Evolutionary conservation across 2,797 vertebrate genomes (phyloP), one percentile per base, ranked within the genome.

Genomic region (Poeciliopsis infans): DNA sequence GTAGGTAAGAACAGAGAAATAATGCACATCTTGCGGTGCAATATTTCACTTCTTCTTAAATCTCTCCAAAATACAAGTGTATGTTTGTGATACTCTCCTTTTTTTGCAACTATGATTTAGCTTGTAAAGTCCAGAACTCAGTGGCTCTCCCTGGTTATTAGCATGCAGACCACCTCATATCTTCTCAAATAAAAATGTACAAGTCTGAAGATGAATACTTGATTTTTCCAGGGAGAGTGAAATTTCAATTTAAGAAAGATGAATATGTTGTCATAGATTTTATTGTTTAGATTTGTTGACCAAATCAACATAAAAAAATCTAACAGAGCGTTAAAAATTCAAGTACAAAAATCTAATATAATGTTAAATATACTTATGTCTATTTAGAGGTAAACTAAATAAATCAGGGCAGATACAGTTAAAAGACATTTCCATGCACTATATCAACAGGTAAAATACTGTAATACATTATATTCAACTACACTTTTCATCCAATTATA

Each of bases 1-100:
- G 90, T 92, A 92, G 95, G 95, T 96, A 92, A 36, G 20, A 76
- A 71, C 28, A 11, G 3, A 41, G 28, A 39, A 39, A 39, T 39
- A 39, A 31, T 59, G 13, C 3, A 53, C 25, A 57, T 49, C n/a
- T 68, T 0, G 3, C 47, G 13, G 39, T 28, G 79, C 23, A 45
- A 18, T n/a, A 23, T 77, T 43, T 72, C 20, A 25, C 8, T 41
- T 74, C 45, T 0, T 1, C 12, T 74, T 61, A 28, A 47, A 20
- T 28, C 25, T 61, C 59, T 33, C 28, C 28, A 61, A 61, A 61
- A 18, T 61, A 13, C 59, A 2, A 16, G 15, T 33, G 28, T 6
- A 18, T 2, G 28, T 16, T 16, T 28, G 28, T 5, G 28, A 1
- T 18, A 18, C 13, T 61, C 59, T 61, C 28, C 12, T 28, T 15